Evolutionary conservation across 2,113 vertebrate genomes (phyloP).

Genomic region (Entomyzon cyanotis): DNA sequence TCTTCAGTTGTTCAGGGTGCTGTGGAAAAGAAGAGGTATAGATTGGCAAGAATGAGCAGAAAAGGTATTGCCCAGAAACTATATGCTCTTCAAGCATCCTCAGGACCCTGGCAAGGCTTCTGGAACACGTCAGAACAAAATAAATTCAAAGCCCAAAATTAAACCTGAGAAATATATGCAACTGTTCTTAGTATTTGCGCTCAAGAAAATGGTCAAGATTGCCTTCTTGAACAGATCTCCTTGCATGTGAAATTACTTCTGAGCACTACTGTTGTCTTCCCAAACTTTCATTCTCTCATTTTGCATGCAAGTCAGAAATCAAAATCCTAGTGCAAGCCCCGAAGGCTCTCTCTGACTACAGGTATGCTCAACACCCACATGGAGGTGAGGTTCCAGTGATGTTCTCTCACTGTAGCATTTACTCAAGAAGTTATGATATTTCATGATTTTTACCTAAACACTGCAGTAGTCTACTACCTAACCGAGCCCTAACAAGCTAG

Average conservation of each 20-base stretch:
- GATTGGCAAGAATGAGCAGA: background rate
- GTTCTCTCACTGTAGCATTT: background rate
- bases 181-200: background rate
- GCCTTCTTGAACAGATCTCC: background rate
- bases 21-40: background rate
- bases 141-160: background rate
- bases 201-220: background rate
- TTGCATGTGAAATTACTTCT: background rate
- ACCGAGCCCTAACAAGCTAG: background rate
- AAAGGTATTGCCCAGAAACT: background rate
- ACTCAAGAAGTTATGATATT: background rate
- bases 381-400: background rate
- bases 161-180: background rate
- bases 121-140: background rate
- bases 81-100: background rate
- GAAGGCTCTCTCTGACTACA: background rate
- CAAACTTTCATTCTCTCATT: background rate
- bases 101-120: background rate
- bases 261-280: background rate
- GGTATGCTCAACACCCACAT: background rate
- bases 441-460: background rate
- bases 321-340: background rate
- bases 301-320: background rate
- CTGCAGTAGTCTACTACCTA: background rate
- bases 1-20: rapidly evolving